These are phyloP conservation scores for Salmo trutta DNA, from an alignment of 2,797 vertebrate species.

Conservation along the genomic window DNA sequence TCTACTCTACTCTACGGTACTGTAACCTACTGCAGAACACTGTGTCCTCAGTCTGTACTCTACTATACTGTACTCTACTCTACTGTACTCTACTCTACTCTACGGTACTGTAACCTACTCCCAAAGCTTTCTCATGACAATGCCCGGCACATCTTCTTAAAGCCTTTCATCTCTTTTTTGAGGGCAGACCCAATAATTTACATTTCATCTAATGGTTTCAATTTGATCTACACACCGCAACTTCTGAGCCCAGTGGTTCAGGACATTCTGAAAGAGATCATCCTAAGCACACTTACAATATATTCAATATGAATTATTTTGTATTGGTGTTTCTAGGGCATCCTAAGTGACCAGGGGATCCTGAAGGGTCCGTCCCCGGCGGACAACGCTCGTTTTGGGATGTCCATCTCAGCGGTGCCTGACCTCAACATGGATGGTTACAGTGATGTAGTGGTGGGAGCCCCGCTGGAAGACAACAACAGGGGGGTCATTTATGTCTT, in stretches of 20 bases:
- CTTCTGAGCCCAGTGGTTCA: not conserved
- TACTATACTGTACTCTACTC: too few species aligned
- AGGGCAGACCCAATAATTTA: not conserved
- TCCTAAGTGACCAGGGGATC: constrained; percentile 72
- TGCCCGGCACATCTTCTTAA: not conserved
- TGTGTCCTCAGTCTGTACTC: too few species aligned
- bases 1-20: too few species aligned
- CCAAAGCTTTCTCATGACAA: not conserved
- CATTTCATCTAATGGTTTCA: not conserved
- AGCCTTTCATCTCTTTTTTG: not conserved
- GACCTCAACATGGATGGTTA: constrained; percentile 83
- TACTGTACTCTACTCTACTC: too few species aligned
- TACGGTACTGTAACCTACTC: too few species aligned
- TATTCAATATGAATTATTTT: not conserved
- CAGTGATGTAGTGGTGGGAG: constrained; percentile 80
- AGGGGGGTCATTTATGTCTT: constrained; percentile 78
- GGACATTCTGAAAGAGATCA: not conserved
- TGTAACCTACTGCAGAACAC: too few species aligned
- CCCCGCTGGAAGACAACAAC: constrained; percentile 78
- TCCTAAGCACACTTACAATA: not conserved
- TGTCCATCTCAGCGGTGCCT: constrained; percentile 69
- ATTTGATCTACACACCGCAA: not conserved
- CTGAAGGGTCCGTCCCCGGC: constrained; percentile 73
- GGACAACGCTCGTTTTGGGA: constrained; percentile 81
- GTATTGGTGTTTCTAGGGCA: constrained; percentile 64